Evolutionary conservation across 1,140 invertebrate species (phyloP), one percentile per base, ranked within the genome.

Genomic region (Tribolium castaneum): DNA sequence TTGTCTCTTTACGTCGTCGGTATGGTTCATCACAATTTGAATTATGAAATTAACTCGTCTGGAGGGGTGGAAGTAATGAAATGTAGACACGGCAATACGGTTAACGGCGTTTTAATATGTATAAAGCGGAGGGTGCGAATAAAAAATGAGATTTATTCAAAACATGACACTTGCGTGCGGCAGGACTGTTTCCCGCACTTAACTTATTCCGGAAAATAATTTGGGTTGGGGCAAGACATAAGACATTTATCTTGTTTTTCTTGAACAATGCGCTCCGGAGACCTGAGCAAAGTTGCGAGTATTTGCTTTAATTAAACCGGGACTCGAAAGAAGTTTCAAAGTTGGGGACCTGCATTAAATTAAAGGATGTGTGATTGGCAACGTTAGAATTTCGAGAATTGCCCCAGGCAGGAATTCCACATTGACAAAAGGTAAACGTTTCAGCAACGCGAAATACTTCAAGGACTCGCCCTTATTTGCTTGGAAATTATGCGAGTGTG

Each of bases 71-170:
- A 22, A 5, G 14, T 66, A 66, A 66, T 66, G 59, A 66, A 66
- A 66, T 35, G 59, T 66, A 35, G 59, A 35, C 59, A 35, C 59
- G 59, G 25, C 30, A 66, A 35, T 66, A 66, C 59, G 10, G 19
- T 34, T 66, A 35, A 66, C 59, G 16, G n/a, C 7, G 16, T 66
- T 66, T 66, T 66, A 66, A 66, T 66, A 66, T 66, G 59, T 66
- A 66, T 66, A 66, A 66, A 66, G 30, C 59, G 30, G 30, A 35
- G 30, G 59, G 59, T 66, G 25, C 22, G 59, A 66, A 66, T 66
- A 66, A 66, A 66, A 66, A 66, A 66, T 66, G 59, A 34, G 59
- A 66, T 66, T 66, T 66, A 39, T 66, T 66, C 59, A 66, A 66
- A 66, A 66, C 59, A 13, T 66, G 59, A 66, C 59, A 66, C 25